Conservation (phyloP, 92 coral and sea anemone species). For the Parazoanthus swiftii region DNA sequence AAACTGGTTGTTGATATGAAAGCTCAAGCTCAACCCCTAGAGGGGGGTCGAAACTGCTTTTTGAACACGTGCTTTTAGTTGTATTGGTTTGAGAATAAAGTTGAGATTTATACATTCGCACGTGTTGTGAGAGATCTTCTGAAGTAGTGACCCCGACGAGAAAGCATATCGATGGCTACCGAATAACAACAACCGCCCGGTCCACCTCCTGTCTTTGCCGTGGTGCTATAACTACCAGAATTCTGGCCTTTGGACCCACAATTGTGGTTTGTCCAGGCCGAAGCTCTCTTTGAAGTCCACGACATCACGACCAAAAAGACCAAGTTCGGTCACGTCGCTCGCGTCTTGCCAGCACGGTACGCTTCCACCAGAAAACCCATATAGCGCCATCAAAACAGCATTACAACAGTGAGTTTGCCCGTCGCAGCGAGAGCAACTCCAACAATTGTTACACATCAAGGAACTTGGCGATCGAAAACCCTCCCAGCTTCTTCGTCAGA, state of each 20-base stretch:
- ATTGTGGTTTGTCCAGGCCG: constrained; percentile 30
- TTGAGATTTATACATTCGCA: no score
- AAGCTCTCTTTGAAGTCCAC: constrained; percentile 52
- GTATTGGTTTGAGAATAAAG: no score
- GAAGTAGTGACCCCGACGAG: no score
- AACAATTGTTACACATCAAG: constrained; percentile 53
- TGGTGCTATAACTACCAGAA: no score
- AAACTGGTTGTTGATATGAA: constrained; percentile 35
- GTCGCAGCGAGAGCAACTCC: constrained; percentile 46
- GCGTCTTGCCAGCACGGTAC: constrained; percentile 49
- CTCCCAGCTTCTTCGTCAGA: constrained; percentile 51
- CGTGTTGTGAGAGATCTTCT: no score
- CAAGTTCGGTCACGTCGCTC: constrained; percentile 56
- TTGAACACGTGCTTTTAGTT: no score
- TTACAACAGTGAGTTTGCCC: constrained; percentile 45
- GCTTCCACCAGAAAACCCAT: constrained; percentile 51
- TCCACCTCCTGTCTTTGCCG: no score
- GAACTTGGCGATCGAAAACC: constrained; percentile 60
- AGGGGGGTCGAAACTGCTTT: no score
- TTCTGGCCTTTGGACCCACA: constrained; percentile 39
- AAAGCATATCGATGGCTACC: no score
- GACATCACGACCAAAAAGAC: constrained; percentile 50
- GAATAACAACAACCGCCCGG: no score
- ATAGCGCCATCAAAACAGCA: constrained; percentile 22
- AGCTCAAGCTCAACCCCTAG: not conserved